Conservation (phyloP, 2,888 invertebrate genomes). For the Mallateleia sp. region DNA sequence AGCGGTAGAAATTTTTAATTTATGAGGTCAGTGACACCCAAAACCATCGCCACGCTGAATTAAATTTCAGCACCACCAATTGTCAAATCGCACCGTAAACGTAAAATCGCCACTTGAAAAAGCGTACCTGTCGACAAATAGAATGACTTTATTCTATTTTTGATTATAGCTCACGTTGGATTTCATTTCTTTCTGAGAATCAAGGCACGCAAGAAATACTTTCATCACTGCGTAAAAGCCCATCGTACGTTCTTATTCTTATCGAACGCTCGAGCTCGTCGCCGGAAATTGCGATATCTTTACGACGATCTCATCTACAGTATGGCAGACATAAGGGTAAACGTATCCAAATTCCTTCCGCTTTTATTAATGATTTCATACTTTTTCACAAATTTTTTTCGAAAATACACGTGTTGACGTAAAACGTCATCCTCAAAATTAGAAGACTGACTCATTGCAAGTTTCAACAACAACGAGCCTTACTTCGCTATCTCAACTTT, state of each 20-base stretch:
- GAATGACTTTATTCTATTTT: conserved; percentile 45
- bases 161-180: conserved; percentile 60
- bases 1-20: too few relatives aligned
- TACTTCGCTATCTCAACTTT: not conserved
- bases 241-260: conserved; percentile 75
- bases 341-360: conserved; percentile 72
- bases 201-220: conserved; percentile 64
- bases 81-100: not conserved
- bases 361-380: conserved; percentile 72
- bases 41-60: too few relatives aligned
- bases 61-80: too few relatives aligned
- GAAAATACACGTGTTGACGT: conserved; percentile 34
- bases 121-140: conserved; percentile 1
- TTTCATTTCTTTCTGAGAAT: conserved; percentile 65
- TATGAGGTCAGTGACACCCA: too few relatives aligned
- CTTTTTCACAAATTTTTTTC: conserved; percentile 53
- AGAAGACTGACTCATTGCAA: not conserved
- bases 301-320: conserved; percentile 74
- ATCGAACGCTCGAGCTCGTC: conserved; percentile 74
- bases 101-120: not conserved
- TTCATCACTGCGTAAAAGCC: conserved; percentile 67
- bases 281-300: conserved; percentile 78
- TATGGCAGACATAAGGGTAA: conserved; percentile 68
- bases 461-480: too few relatives aligned
- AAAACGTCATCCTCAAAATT: conserved; percentile 31